These are phyloP conservation scores for Rousettus leschenaultii DNA, from an alignment of 2,113 vertebrate species.

Conservation along the genomic window DNA sequence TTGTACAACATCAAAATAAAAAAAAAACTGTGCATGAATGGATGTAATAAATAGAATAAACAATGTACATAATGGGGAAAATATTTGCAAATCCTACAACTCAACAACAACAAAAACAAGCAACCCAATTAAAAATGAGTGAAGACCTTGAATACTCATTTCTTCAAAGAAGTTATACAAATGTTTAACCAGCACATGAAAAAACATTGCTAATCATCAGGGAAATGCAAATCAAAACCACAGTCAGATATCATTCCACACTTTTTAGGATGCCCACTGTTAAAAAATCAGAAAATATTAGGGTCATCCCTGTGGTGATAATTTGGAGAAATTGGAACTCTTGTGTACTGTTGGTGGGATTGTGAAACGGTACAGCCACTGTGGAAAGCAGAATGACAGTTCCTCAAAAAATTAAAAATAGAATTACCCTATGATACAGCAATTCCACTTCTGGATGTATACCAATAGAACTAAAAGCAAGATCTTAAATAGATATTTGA, in stretches of 20 bases:
- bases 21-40: background rate
- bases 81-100: background rate
- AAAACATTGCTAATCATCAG: too few relatives aligned
- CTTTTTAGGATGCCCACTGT: background rate
- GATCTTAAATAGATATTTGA: background rate
- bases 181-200: too few relatives aligned
- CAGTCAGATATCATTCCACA: too few relatives aligned
- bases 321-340: background rate
- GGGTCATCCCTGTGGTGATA: too few relatives aligned
- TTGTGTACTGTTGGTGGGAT: background rate
- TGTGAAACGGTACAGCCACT: background rate
- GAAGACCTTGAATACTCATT: too few relatives aligned
- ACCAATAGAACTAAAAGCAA: background rate
- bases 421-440: background rate
- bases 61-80: background rate
- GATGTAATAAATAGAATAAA: too few relatives aligned
- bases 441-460: background rate
- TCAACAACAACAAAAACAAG: background rate
- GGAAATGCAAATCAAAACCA: too few relatives aligned
- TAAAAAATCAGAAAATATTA: background rate
- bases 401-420: background rate
- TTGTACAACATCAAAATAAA: background rate
- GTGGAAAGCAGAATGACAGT: too few relatives aligned
- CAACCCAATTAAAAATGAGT: too few relatives aligned
- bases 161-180: too few relatives aligned